Conservation (phyloP, 2,888 invertebrate genomes). For the Apotomis turbidana region DNA sequence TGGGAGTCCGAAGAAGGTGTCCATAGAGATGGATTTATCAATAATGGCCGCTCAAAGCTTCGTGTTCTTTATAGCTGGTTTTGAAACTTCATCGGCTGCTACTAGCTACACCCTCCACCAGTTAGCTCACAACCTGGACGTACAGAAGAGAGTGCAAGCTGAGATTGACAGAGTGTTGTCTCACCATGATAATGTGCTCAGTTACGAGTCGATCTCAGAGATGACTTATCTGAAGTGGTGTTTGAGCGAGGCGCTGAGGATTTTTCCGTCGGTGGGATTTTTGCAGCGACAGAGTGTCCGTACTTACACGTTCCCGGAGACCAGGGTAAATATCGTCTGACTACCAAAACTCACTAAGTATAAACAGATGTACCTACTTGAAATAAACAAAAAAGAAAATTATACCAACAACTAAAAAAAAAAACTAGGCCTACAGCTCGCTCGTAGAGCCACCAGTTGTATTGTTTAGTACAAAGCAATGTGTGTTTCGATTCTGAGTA, state of each 20-base stretch:
- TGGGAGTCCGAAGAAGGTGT: not conserved
- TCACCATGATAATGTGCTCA: not conserved
- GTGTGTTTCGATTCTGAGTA: no score
- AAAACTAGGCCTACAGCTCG: no score
- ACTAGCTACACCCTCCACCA: slow-evolving; percentile 1
- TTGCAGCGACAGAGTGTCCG: not conserved
- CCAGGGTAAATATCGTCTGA: not conserved
- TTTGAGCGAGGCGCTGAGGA: slow-evolving; percentile 1
- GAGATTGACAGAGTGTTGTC: not conserved
- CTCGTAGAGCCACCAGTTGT: no score
- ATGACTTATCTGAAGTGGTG: slow-evolving; percentile 11
- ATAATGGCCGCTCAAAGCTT: slow-evolving; percentile 3
- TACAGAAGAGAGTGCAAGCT: not conserved
- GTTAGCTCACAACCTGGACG: not conserved
- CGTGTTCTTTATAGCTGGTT: slow-evolving; percentile 7
- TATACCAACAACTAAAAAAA: no score
- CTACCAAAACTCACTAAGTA: not conserved
- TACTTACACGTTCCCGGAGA: not conserved
- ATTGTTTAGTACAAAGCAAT: no score
- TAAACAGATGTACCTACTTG: not conserved
- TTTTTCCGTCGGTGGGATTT: not conserved
- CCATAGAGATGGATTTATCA: not conserved
- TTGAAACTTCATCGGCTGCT: not conserved
- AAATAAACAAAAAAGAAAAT: no score
- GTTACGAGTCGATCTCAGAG: slow-evolving; percentile 2